A percentile compares a stretch with the other conserved stretches of the same genome.
Conservation (phyloP, 2,113 vertebrate species). For the Osmerus eperlanus region DNA sequence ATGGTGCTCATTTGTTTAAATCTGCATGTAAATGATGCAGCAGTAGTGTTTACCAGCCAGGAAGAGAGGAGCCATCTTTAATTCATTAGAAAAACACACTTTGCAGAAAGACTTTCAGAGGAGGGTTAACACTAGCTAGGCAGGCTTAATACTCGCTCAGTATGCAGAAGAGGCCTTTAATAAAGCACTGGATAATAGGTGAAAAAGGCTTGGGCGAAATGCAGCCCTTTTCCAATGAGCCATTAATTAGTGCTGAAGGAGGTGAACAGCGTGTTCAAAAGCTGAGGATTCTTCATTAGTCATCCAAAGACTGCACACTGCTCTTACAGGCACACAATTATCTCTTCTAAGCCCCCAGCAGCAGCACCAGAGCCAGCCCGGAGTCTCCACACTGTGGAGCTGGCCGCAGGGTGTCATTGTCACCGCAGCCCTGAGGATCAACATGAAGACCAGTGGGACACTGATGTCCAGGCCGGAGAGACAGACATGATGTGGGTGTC, state of each 20-base stretch:
- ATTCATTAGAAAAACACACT: slow-evolving; percentile 76
- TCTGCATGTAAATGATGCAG: slow-evolving; percentile 68
- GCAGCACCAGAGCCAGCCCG: slow-evolving; percentile 8
- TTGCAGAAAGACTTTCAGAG: slow-evolving; percentile 61
- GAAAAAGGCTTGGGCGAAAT: slow-evolving; percentile 52
- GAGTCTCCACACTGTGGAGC: slow-evolving; percentile 10
- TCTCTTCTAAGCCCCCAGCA: slow-evolving; percentile 21
- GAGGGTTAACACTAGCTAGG: slow-evolving; percentile 53
- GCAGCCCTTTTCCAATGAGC: slow-evolving; percentile 55
- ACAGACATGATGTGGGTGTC: slow-evolving; percentile 12
- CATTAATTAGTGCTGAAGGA: slow-evolving; percentile 71
- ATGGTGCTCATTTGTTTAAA: slow-evolving; percentile 69
- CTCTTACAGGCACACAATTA: slow-evolving; percentile 58
- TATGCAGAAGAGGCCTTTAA: slow-evolving; percentile 58
- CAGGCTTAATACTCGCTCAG: slow-evolving; percentile 62
- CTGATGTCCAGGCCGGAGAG: slow-evolving; percentile 13
- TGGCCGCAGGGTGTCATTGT: slow-evolving; percentile 22
- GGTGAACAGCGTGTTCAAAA: slow-evolving; percentile 67
- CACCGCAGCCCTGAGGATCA: slow-evolving; percentile 12
- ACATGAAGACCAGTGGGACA: slow-evolving; percentile 14
- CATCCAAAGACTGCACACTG: slow-evolving; percentile 41
- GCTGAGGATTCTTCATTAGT: slow-evolving; percentile 70
- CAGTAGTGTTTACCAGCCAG: slow-evolving; percentile 67
- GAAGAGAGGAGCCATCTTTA: slow-evolving; percentile 70
- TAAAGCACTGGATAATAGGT: slow-evolving; percentile 64